These are phyloP conservation scores for Scaptomyza pallida DNA, from an alignment of 1,140 invertebrate genomes.

Conservation along the genomic window DNA sequence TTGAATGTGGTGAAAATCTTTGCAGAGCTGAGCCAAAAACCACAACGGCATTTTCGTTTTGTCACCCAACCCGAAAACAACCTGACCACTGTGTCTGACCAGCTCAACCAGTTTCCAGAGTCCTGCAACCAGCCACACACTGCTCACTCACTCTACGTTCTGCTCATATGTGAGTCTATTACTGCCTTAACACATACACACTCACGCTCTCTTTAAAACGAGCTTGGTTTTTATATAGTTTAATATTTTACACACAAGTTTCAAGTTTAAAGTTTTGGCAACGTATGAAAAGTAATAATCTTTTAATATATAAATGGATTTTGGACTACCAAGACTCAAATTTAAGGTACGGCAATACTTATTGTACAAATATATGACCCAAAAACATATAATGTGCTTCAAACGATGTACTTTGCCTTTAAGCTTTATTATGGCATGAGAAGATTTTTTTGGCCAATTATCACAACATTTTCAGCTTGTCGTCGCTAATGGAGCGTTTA, in stretches of 20 bases:
- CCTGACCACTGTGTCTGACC: slow-evolving; percentile 38
- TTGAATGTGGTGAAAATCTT: slow-evolving; percentile 47
- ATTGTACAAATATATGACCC: too few species aligned
- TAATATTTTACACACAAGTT: neutral
- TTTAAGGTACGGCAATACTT: neutral
- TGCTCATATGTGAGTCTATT: neutral
- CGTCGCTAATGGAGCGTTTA: too few species aligned
- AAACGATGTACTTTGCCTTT: too few species aligned
- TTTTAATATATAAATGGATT: slow-evolving; percentile 11
- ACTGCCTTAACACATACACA: too few species aligned
- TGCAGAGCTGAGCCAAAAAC: slow-evolving; percentile 30
- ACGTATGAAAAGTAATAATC: slow-evolving; percentile 12
- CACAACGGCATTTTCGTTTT: slow-evolving; percentile 40
- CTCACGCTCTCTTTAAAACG: slow-evolving; percentile 9
- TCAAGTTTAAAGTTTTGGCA: neutral
- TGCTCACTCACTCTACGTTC: neutral
- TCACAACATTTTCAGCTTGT: too few species aligned
- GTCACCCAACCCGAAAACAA: slow-evolving; percentile 34
- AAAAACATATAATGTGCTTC: too few species aligned
- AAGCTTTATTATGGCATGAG: too few species aligned
- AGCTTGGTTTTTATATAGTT: slow-evolving; percentile 4
- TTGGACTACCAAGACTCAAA: neutral
- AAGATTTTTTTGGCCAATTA: too few species aligned
- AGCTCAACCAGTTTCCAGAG: neutral
- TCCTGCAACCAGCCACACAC: neutral